Percentiles rank a stretch among this genome's conserved stretches.
Conservation (phyloP, 1,140 invertebrate species). For the Cryptotermes secundus region DNA sequence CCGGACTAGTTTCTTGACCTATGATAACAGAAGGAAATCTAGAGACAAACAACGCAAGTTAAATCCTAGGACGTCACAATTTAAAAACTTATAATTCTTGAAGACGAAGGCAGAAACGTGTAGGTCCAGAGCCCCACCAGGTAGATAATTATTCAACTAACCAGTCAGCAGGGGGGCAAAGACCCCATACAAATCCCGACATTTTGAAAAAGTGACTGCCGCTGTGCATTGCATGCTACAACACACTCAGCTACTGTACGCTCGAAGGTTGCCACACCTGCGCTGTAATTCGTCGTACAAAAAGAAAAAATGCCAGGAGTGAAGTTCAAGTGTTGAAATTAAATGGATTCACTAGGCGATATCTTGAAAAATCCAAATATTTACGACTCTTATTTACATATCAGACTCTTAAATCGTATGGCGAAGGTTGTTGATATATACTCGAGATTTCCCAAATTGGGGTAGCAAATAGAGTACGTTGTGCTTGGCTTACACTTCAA, state of each 20-base stretch:
- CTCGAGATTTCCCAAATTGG: no score
- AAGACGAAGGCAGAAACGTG: background rate
- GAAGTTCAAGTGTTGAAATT: no score
- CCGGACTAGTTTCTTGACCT: background rate
- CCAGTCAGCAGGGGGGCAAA: background rate
- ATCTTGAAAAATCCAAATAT: no score
- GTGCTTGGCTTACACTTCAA: no score
- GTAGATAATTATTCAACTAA: background rate
- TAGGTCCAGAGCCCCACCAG: background rate
- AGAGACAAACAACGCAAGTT: background rate
- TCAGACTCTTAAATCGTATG: no score
- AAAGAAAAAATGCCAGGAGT: background rate
- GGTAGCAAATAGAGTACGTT: no score
- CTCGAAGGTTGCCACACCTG: background rate
- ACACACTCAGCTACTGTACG: background rate
- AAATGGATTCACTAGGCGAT: no score
- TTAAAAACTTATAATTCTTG: background rate
- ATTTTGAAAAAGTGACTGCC: slow-evolving; percentile 5
- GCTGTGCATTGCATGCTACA: background rate
- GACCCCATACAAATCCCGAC: background rate
- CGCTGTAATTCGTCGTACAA: background rate
- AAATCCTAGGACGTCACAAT: background rate
- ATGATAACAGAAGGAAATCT: background rate
- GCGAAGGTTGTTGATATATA: no score
- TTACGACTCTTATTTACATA: no score